Conservation (phyloP, 2,113 vertebrate genomes). For the Halcyon senegalensis region DNA sequence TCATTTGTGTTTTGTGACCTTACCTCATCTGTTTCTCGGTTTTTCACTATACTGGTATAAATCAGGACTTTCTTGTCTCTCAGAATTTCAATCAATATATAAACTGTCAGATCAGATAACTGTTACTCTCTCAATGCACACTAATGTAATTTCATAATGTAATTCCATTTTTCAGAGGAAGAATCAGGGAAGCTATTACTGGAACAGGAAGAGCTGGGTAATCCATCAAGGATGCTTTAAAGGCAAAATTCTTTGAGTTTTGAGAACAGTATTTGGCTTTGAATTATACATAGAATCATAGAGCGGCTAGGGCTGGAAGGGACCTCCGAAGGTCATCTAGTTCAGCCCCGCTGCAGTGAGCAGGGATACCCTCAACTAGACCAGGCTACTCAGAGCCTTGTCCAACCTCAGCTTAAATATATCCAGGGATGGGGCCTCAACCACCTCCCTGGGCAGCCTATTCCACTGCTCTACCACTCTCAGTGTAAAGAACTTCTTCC, state of each 20-base stretch:
- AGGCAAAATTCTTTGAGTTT: not conserved
- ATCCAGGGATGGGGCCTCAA: no score
- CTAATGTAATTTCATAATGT: slow-evolving; percentile 28
- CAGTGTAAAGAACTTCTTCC: no score
- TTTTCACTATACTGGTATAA: not conserved
- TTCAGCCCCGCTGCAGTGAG: no score
- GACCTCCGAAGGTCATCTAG: no score
- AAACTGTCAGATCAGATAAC: slow-evolving; percentile 27
- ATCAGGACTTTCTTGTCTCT: not conserved
- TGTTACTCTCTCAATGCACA: not conserved
- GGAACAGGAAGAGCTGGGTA: not conserved
- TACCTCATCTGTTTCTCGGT: not conserved
- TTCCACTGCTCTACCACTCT: no score
- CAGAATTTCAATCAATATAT: slow-evolving; percentile 18
- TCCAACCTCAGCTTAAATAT: no score
- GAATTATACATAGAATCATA: not conserved
- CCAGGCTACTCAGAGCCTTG: no score
- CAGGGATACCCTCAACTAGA: no score
- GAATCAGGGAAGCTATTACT: not conserved
- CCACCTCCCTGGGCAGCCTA: no score
- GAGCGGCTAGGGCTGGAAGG: no score
- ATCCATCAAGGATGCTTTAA: not conserved
- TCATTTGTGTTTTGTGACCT: not conserved
- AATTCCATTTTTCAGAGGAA: slow-evolving; percentile 31
- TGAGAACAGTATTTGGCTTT: not conserved